Conservation (phyloP, 2,113 vertebrate species). For the Nematolebias whitei region DNA sequence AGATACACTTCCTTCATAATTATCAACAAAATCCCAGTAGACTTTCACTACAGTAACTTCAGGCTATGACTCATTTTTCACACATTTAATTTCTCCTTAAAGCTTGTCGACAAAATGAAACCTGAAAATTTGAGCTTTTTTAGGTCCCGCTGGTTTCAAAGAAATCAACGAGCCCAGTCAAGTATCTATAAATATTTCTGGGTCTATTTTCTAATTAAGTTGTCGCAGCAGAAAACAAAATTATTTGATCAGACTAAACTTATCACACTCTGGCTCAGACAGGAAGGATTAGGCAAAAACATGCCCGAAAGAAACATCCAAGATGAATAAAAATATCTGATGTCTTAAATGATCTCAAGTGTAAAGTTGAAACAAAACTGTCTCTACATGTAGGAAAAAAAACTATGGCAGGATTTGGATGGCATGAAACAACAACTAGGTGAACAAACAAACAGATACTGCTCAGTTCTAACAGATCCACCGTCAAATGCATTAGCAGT, state of each 20-base stretch:
- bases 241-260: conserved; percentile 10
- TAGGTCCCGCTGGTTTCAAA: no score
- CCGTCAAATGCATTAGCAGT: neutral
- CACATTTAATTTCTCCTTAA: no score
- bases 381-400: conserved; percentile 29
- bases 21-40: no score
- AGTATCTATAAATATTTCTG: no score
- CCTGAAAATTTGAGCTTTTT: no score
- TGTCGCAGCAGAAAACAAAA: neutral
- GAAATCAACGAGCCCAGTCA: no score
- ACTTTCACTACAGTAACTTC: no score
- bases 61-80: no score
- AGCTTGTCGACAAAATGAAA: no score
- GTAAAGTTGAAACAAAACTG: no score
- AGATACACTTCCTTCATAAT: no score
- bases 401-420: conserved; percentile 32
- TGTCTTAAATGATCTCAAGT: conserved; percentile 29
- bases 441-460: conserved; percentile 20
- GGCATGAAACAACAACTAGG: conserved; percentile 15
- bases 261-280: neutral
- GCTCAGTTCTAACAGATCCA: neutral
- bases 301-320: conserved; percentile 14
- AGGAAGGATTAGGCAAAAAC: neutral
- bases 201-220: no score
- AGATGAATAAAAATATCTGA: conserved; percentile 13